phyloP scores from a whole-genome alignment of 1,140 invertebrate species.

The Dinoponera quadriceps region DNA sequence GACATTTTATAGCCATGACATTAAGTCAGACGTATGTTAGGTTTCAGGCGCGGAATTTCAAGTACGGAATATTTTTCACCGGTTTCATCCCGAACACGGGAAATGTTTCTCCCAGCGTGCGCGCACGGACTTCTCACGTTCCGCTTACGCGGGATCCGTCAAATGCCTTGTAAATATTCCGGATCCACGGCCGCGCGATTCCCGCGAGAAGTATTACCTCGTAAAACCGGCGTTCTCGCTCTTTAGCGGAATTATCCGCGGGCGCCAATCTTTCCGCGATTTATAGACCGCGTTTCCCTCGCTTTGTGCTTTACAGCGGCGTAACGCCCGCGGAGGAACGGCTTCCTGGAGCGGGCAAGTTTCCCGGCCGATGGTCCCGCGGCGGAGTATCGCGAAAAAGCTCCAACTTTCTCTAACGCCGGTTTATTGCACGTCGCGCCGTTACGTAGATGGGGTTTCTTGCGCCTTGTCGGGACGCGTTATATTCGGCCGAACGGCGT shows the following conservation, averaged over 20 bases:
- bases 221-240: conserved; percentile 33
- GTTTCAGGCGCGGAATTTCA: no score
- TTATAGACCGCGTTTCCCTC: conserved; percentile 30
- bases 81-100: no score
- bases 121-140: no score
- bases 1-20: no score
- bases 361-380: neutral
- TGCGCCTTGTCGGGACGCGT: conserved; percentile 20
- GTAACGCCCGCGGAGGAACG: conserved; percentile 6
- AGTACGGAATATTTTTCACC: neutral
- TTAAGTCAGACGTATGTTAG: no score
- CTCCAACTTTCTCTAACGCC: conserved; percentile 52
- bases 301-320: conserved; percentile 14
- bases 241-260: conserved; percentile 39
- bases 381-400: conserved; percentile 1
- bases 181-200: neutral
- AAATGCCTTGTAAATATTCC: conserved; percentile 16
- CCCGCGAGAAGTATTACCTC: neutral
- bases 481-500: conserved; percentile 27
- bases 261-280: conserved; percentile 5
- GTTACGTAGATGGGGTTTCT: conserved; percentile 28
- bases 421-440: conserved; percentile 39
- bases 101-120: no score
- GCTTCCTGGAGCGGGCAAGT: conserved; percentile 3
- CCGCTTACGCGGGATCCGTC: conserved; percentile 1